These are phyloP conservation scores for Idaea dimidiata DNA, from an alignment of 2,888 invertebrate genomes.

Conservation along the genomic window DNA sequence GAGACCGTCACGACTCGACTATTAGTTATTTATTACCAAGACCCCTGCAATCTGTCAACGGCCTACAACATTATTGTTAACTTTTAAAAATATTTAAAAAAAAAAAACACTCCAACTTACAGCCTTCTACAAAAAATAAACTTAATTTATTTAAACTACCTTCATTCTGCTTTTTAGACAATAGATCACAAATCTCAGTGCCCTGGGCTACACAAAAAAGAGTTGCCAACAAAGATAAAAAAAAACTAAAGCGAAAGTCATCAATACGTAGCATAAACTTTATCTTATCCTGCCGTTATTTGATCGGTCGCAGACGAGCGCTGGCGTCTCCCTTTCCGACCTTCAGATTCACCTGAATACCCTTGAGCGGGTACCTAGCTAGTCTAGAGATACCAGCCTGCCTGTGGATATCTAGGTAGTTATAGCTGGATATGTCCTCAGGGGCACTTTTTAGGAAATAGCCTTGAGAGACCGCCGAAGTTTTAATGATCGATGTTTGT, in stretches of 20 bases:
- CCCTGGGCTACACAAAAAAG: too few species aligned
- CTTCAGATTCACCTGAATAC: slow-evolving; percentile 13
- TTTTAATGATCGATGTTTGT: too few species aligned
- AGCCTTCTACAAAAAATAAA: too few species aligned
- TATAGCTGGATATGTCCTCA: not conserved
- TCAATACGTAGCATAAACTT: not conserved
- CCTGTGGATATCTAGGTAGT: not conserved
- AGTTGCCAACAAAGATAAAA: not conserved
- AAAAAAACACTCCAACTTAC: too few species aligned
- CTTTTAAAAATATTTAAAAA: too few species aligned
- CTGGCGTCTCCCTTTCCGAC: slow-evolving; percentile 9
- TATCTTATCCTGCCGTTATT: not conserved
- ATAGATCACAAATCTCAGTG: too few species aligned
- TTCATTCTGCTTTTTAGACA: too few species aligned
- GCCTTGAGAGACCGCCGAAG: not conserved
- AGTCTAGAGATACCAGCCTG: not conserved
- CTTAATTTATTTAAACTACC: too few species aligned
- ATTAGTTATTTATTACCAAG: too few species aligned
- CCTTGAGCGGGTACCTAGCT: slow-evolving; percentile 5
- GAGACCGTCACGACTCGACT: too few species aligned
- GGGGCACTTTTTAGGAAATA: slow-evolving; percentile 4
- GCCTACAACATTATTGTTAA: too few species aligned
- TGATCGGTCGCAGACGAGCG: not conserved
- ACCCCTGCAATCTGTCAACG: too few species aligned
- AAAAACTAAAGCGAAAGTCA: not conserved